These are phyloP conservation scores for Gnatocerus cornutus DNA, from an alignment of 2,888 invertebrate genomes.

Conservation along the genomic window DNA sequence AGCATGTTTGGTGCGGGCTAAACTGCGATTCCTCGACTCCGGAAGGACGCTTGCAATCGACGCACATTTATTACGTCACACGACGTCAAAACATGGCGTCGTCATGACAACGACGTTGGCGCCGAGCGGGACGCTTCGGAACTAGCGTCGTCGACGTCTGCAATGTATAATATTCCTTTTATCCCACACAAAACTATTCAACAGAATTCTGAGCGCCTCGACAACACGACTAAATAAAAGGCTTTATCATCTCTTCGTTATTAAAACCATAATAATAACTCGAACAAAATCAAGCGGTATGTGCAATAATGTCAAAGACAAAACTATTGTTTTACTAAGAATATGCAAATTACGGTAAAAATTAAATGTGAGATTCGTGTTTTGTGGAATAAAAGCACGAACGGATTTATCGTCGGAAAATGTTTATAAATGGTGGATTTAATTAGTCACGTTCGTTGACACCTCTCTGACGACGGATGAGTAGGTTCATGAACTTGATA, in stretches of 20 bases:
- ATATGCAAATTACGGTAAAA: constrained; percentile 17
- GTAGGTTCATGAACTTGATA: constrained; percentile 37
- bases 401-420: constrained; percentile 29
- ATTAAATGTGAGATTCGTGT: constrained; percentile 32
- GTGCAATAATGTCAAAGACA: constrained; percentile 27
- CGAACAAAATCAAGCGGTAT: constrained; percentile 25
- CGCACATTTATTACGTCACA: constrained; percentile 63
- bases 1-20: not conserved
- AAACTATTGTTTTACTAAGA: constrained; percentile 28
- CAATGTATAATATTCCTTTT: constrained; percentile 41
- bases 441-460: constrained; percentile 40
- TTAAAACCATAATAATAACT: constrained; percentile 39
- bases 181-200: constrained; percentile 43
- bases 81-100: constrained; percentile 67
- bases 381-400: constrained; percentile 32
- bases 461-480: constrained; percentile 18
- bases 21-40: not conserved
- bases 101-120: constrained; percentile 64
- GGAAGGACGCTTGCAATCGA: constrained; percentile 51
- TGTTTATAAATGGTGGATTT: constrained; percentile 32
- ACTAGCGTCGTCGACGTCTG: constrained; percentile 43
- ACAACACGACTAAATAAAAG: constrained; percentile 38
- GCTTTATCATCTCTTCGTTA: constrained; percentile 41
- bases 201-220: constrained; percentile 40
- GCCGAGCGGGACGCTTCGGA: constrained; percentile 58